Evolutionary conservation across 2,113 vertebrate genomes (phyloP).

Genomic region (Sinocyclocheilus anophthalmus): DNA sequence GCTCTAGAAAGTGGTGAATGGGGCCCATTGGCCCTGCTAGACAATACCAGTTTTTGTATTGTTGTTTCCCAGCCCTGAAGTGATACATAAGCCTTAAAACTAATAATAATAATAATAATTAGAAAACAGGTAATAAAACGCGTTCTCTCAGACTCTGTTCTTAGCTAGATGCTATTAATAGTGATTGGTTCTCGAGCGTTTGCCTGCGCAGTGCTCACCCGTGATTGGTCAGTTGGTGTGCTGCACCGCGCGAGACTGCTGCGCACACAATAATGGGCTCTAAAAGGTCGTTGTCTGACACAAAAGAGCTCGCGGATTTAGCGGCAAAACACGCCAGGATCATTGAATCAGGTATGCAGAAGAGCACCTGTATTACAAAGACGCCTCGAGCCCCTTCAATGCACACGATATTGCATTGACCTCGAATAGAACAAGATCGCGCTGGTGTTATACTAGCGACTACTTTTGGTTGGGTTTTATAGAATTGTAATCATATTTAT

Average conservation of each 20-base stretch:
- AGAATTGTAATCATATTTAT: too few species aligned
- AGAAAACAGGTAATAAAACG: background rate
- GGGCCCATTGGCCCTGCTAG: too few species aligned
- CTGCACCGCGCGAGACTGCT: background rate
- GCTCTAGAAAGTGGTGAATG: too few species aligned
- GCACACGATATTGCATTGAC: background rate
- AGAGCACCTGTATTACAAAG: background rate
- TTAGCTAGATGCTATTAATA: conserved; percentile 57
- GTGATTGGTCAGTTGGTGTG: background rate
- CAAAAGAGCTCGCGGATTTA: conserved; percentile 39
- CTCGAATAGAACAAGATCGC: background rate
- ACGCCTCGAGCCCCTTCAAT: background rate
- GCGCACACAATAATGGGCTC: conserved; percentile 41
- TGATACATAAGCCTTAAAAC: background rate
- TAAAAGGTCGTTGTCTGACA: conserved; percentile 40
- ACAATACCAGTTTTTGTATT: background rate
- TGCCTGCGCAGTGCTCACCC: background rate
- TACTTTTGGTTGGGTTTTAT: background rate
- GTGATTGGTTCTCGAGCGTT: background rate
- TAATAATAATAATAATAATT: too few species aligned
- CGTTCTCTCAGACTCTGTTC: background rate
- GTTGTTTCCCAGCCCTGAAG: background rate
- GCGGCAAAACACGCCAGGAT: conserved; percentile 57
- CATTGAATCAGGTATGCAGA: conserved; percentile 52
- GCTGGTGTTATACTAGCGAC: background rate